These are phyloP conservation scores for Sarcophaga carnaria DNA, from an alignment of 2,888 invertebrate species.

Conservation along the genomic window DNA sequence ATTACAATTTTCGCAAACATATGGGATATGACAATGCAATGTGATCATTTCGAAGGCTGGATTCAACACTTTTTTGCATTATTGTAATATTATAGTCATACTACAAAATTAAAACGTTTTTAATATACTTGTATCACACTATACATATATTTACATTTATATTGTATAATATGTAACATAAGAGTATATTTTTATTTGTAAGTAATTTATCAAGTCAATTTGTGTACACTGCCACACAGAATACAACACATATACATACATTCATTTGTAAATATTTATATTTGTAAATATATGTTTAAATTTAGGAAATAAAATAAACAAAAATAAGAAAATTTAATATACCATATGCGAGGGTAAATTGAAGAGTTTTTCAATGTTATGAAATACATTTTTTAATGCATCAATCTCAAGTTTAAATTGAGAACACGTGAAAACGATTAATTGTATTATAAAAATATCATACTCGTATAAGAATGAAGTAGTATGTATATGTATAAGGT, in stretches of 20 bases:
- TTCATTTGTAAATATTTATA: no score
- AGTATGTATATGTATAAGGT: no score
- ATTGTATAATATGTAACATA: slow-evolving; percentile 6
- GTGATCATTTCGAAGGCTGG: slow-evolving; percentile 38
- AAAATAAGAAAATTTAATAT: not conserved
- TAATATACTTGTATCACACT: not conserved
- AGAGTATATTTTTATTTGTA: not conserved
- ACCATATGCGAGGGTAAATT: slow-evolving; percentile 9
- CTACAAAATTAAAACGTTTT: not conserved
- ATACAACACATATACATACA: not conserved
- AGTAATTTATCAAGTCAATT: slow-evolving; percentile 24
- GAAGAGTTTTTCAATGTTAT: slow-evolving; percentile 5
- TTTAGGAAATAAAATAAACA: not conserved
- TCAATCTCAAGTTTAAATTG: no score
- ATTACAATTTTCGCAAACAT: no score
- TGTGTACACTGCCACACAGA: slow-evolving; percentile 4
- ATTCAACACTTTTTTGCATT: slow-evolving; percentile 8
- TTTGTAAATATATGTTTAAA: no score
- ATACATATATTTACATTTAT: not conserved
- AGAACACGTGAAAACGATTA: no score
- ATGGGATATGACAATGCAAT: slow-evolving; percentile 35
- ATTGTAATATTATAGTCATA: not conserved
- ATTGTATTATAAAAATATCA: no score
- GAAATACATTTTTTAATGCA: no score
- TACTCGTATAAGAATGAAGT: no score